These are phyloP conservation scores for Butastur rufipennis DNA, from an alignment of 2,113 vertebrate species.

Conservation along the genomic window DNA sequence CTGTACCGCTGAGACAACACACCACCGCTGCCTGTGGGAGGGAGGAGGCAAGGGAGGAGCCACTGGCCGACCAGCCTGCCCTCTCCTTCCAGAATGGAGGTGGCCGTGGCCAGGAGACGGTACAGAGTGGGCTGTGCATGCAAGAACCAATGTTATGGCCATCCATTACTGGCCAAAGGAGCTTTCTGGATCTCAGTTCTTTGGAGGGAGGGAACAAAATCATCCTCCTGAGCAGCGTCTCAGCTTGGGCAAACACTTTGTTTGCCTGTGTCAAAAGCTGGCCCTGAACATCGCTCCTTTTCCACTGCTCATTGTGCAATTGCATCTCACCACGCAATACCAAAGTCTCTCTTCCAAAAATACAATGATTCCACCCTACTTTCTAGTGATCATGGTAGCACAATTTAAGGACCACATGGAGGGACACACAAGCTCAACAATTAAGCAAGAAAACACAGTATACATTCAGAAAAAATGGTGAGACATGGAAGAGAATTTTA, in stretches of 20 bases:
- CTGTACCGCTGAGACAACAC: accelerated
- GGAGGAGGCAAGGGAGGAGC: not conserved
- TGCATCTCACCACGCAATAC: not conserved
- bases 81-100: not conserved
- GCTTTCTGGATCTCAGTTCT: not conserved
- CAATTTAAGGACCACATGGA: not conserved
- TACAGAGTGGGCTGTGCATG: not conserved
- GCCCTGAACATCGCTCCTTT: not conserved
- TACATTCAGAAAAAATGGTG: not conserved
- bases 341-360: not conserved
- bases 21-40: not conserved
- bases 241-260: not conserved
- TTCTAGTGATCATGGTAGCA: not conserved
- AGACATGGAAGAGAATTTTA: not conserved
- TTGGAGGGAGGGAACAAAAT: not conserved
- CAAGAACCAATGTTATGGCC: not conserved
- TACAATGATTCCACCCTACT: not conserved
- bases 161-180: not conserved
- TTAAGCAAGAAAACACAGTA: not conserved
- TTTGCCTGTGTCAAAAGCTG: not conserved
- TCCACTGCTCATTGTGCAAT: not conserved
- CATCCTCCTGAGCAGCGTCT: not conserved
- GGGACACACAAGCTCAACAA: not conserved
- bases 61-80: not conserved
- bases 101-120: not conserved